Conservation (phyloP, 2,888 invertebrate genomes). For the Peribatodes rhomboidaria region DNA sequence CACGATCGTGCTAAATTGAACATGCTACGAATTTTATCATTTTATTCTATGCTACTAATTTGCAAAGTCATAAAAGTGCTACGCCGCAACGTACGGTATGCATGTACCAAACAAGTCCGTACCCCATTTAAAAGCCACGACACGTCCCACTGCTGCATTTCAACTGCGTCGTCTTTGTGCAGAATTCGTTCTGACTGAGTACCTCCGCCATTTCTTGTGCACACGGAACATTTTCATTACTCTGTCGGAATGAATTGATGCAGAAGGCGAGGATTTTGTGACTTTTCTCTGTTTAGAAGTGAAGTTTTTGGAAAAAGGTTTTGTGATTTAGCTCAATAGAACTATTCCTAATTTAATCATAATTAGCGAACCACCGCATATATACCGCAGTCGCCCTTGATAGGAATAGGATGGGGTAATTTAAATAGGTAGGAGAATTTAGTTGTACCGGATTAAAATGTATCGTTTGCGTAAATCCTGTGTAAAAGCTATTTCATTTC, state of each 20-base stretch:
- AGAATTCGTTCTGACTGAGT: slow-evolving; percentile 35
- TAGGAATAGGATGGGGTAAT: too few relatives aligned
- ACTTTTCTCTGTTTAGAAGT: slow-evolving; percentile 7
- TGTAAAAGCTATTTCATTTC: too few relatives aligned
- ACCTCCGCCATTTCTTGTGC: slow-evolving; percentile 34
- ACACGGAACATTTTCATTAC: slow-evolving; percentile 36
- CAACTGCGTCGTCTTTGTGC: slow-evolving; percentile 21
- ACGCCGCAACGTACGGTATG: neutral
- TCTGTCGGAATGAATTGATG: slow-evolving; percentile 27
- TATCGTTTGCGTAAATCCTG: too few relatives aligned
- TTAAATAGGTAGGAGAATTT: too few relatives aligned
- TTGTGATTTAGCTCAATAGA: too few relatives aligned
- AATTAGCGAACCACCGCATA: too few relatives aligned
- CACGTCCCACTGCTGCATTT: neutral
- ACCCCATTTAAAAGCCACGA: neutral
- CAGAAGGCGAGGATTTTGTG: slow-evolving; percentile 13
- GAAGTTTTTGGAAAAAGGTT: neutral
- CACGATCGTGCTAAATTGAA: neutral
- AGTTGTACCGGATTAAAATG: too few relatives aligned
- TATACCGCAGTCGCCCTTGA: too few relatives aligned
- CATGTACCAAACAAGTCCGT: neutral
- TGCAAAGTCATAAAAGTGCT: neutral
- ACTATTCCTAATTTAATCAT: neutral
- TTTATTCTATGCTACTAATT: too few relatives aligned
- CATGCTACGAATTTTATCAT: too few relatives aligned